Conservation (phyloP, 2,113 vertebrate genomes). For the Syngnathus floridae region DNA sequence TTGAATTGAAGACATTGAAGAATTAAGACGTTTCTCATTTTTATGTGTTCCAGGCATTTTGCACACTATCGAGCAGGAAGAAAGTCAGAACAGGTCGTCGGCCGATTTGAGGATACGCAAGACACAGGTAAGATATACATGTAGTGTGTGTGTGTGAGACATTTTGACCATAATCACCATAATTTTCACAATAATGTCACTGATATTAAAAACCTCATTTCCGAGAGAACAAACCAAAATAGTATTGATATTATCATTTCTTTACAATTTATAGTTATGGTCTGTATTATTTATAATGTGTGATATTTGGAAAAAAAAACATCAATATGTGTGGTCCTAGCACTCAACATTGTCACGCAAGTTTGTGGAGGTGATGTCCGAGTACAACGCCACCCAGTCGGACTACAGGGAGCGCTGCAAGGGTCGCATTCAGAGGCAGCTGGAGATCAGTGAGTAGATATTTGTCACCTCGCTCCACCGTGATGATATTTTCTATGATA, state of each 20-base stretch:
- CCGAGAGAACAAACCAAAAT: too few species aligned
- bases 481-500: too few species aligned
- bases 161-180: too few species aligned
- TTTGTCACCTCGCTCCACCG: too few species aligned
- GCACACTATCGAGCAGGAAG: conserved; percentile 91
- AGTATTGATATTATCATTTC: not conserved
- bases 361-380: conserved; percentile 93
- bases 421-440: conserved; percentile 85
- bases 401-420: conserved; percentile 93
- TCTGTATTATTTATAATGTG: not conserved
- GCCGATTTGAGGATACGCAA: conserved; percentile 95
- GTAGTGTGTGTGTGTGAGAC: too few species aligned
- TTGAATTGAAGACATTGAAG: too few species aligned
- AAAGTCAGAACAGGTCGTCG: conserved; percentile 85
- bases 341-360: conserved; percentile 87
- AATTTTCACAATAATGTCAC: not conserved
- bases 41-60: conserved; percentile 78
- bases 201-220: not conserved
- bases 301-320: not conserved
- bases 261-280: not conserved
- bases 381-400: conserved; percentile 89
- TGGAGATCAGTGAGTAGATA: conserved; percentile 85
- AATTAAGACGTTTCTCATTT: not conserved
- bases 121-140: conserved; percentile 74
- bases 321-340: conserved; percentile 46